Percentiles rank a stretch among this genome's conserved stretches.
phyloP scores from a whole-genome alignment of 2,888 invertebrate genomes.

The Hirudinaria manillensis region DNA sequence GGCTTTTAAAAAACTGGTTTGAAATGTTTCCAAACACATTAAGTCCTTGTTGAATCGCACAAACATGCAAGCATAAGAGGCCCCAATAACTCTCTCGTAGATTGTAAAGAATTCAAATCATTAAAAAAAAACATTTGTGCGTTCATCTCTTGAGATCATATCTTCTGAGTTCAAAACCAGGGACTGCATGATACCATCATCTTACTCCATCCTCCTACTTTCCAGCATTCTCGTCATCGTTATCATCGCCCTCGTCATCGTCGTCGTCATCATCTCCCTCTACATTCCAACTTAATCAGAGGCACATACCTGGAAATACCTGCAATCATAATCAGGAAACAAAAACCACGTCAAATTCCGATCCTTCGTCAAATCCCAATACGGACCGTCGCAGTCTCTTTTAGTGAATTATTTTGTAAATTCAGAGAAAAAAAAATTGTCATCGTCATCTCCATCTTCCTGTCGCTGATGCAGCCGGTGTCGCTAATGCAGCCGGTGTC shows the following conservation, averaged over 20 bases:
- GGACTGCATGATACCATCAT: not conserved
- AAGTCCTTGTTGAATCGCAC: too few relatives aligned
- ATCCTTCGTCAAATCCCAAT: not conserved
- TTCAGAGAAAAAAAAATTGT: not conserved
- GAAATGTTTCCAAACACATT: too few relatives aligned
- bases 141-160: too few relatives aligned
- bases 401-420: not conserved
- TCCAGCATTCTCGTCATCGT: slow-evolving; percentile 23
- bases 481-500: not conserved
- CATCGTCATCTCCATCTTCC: not conserved
- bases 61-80: too few relatives aligned
- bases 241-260: slow-evolving; percentile 27
- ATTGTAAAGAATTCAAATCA: too few relatives aligned
- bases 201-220: slow-evolving; percentile 8
- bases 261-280: slow-evolving; percentile 25
- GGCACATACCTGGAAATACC: not conserved
- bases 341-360: not conserved
- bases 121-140: too few relatives aligned
- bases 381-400: too few relatives aligned
- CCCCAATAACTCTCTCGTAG: too few relatives aligned
- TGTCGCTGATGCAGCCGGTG: not conserved
- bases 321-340: too few relatives aligned
- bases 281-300: not conserved
- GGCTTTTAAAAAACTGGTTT: too few relatives aligned
- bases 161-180: too few relatives aligned